Evolutionary conservation across 64 coral and sea anemone species (phyloP).

Genomic region (Stichodactyla mertensii): DNA sequence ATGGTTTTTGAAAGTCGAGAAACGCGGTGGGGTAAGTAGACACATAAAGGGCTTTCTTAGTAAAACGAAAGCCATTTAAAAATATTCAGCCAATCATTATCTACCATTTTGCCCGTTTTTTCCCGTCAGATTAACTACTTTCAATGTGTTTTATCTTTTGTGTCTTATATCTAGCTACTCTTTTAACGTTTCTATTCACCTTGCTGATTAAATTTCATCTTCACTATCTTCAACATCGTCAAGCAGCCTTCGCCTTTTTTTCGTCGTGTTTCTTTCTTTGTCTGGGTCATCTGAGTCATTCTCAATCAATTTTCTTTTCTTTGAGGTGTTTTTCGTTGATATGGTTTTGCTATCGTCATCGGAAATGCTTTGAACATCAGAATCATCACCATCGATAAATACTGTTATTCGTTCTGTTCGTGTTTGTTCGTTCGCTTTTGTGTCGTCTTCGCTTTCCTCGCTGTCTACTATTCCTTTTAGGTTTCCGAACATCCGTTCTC

Average conservation of each 20-base stretch:
- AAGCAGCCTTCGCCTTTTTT: neutral
- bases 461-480: conserved; percentile 82
- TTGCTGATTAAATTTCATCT: neutral
- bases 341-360: neutral
- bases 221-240: neutral
- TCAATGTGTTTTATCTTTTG: too few species aligned
- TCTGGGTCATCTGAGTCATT: neutral
- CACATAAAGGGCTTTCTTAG: too few species aligned
- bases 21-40: too few species aligned
- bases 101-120: too few species aligned
- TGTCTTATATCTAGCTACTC: too few species aligned
- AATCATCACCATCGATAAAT: neutral
- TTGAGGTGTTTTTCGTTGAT: neutral
- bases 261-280: neutral
- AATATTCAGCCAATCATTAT: too few species aligned
- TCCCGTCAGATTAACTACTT: too few species aligned
- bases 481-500: conserved; percentile 35
- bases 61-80: too few species aligned
- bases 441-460: conserved; percentile 40
- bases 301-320: neutral
- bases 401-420: neutral
- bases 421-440: neutral
- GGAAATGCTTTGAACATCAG: neutral
- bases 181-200: neutral
- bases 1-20: too few species aligned